Evolutionary conservation across 2,113 vertebrate species (phyloP), one percentile per base, ranked within the genome.

Genomic region (Vicugna pacos): DNA sequence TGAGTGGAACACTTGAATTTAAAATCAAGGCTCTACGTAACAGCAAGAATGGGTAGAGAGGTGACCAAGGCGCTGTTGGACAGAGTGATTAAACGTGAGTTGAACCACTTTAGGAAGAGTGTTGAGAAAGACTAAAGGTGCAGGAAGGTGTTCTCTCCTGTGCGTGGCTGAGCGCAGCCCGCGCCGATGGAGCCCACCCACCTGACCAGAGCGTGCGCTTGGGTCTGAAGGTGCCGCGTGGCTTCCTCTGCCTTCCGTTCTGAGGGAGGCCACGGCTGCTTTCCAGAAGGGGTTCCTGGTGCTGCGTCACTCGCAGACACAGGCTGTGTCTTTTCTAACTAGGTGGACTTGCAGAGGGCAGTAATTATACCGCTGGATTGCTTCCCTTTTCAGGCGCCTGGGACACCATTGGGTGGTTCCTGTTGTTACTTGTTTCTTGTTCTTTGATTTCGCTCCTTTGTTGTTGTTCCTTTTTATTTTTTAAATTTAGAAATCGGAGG

Each of bases 151-250:
- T 32, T 7, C 64, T 35, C 86, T 52, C 20, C 6, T 11, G 20
- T 7, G 14, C 6, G 13, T 8, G 10, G 19, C 8, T 15, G 30
- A 30, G 11, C 4, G 2, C 2, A 6, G 2, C 0, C 0, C 8
- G 2, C 32, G 0, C 19, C 17, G 30, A 11, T 19, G 5, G 20
- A 38, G 32, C 12, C 13, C 2, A 20, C 2, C 5, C 0, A 19
- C 13, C 26, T 26, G 30, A 1, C 24, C 13, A 26, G 0, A 4
- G 14, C 22, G 2, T 12, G 35, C 16, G 20, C 6, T 20, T 16
- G 58, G 42, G 70, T 46, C 42, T 22, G 46, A 16, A 6, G 16
- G 87, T 17, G n/a, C 19, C 10, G 26, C 28, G 48, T 70, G 84
- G 13, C 19, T 17, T 3, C 50, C 14, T 30, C 35, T 46, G 64